Base-by-base conservation (phyloP, 2,888 invertebrate genomes). In the Tromatobia lineatoria region DNA sequence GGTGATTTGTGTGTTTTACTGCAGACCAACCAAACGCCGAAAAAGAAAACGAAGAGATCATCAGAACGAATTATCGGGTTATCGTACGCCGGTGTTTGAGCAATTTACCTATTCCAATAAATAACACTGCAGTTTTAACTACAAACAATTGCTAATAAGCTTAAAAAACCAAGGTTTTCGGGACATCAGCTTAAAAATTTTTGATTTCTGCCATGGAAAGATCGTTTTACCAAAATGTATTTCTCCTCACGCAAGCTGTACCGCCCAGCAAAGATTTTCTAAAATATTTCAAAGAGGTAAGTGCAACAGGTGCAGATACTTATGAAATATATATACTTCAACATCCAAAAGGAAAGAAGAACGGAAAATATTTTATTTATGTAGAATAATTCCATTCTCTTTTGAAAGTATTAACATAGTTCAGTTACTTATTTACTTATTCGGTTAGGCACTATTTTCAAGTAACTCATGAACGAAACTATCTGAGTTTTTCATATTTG, bases 201-300 rank as follows among this genome's bases (percentile, higher is more conserved):
- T 67, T 15, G 66, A 18, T 1, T 10, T 20, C 1, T 20, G 45
- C 20, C 0, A 84, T 84, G 84, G 81, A 81, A 57, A 88, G 88
- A 10, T 87, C 88, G 42, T 92, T 93, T 81, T 86, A 93, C 81
- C 90, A 88, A 81, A 93, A 93, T 89, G 89, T 93, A 6, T 82
- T 84, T 50, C 81, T 93, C n/a, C 87, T 93, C 8, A 88, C 90
- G 3, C 88, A 92, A 88, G 76, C 88, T n/a, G 87, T 91, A 18
- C 79, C 89, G 34, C 91, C 93, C 3, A 90, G 85, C 52, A 89
- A 90, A 70, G 91, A 92, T 7, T 93, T 93, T 50, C 88, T 90
- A 34, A 90, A 89, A 84, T 74, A 89, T 73, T 93, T 93, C 77
- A 88, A 87, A 45, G 88, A 90, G 87, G 90, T 90, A 85, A 42